Evolutionary conservation across 2,888 invertebrate genomes (phyloP).

Genomic region (Spilosoma lubricipeda): DNA sequence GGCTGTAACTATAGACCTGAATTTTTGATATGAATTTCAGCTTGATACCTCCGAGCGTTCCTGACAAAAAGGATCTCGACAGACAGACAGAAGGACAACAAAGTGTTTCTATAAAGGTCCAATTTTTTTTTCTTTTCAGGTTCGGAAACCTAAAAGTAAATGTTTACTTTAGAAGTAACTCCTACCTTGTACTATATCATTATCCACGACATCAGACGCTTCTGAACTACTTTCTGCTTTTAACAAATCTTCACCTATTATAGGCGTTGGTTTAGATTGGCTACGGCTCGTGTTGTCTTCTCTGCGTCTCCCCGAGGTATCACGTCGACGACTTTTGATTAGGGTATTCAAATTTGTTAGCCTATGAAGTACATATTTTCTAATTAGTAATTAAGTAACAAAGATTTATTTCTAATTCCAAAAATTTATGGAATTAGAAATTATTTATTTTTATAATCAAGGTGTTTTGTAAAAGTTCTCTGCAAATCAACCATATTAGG

Average conservation of each 20-base stretch:
- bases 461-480: too few species aligned
- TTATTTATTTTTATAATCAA: neutral
- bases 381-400: neutral
- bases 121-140: neutral
- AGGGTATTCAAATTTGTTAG: conserved; percentile 71
- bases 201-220: conserved; percentile 64
- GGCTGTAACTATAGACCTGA: too few species aligned
- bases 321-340: conserved; percentile 66
- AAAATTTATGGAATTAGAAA: too few species aligned
- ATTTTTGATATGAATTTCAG: too few species aligned
- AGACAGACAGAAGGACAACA: too few species aligned
- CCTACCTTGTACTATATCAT: conserved; percentile 60
- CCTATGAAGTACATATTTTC: conserved; percentile 55
- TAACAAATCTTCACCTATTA: conserved; percentile 68
- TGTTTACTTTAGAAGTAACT: conserved; percentile 8
- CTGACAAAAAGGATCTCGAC: too few species aligned
- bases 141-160: neutral
- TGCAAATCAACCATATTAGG: neutral
- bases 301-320: conserved; percentile 46
- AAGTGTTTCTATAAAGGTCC: too few species aligned
- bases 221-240: conserved; percentile 73
- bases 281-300: conserved; percentile 33
- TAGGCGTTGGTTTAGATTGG: conserved; percentile 48
- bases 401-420: neutral
- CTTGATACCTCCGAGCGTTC: too few species aligned